A percentile compares a stretch with the other conserved stretches of the same genome.
Conservation (phyloP, 2,113 vertebrate genomes). For the Delphinapterus leucas region DNA sequence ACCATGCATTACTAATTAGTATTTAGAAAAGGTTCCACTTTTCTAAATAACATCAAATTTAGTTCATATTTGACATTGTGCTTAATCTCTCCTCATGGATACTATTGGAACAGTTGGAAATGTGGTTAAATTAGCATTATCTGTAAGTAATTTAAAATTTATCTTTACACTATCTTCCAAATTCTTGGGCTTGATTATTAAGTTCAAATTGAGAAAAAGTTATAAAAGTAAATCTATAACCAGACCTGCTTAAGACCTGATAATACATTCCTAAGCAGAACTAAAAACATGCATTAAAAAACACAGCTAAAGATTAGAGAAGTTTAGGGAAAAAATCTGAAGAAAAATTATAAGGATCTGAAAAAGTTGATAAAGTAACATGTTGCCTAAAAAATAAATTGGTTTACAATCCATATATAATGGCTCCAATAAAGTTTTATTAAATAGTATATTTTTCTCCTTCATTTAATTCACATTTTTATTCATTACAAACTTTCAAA, state of each 20-base stretch:
- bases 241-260: neutral
- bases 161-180: neutral
- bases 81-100: neutral
- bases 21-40: neutral
- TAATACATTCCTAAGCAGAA: neutral
- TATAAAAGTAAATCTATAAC: neutral
- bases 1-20: neutral
- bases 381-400: slow-evolving; percentile 26
- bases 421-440: neutral
- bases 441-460: neutral
- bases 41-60: neutral
- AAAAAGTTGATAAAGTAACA: neutral
- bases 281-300: slow-evolving; percentile 26
- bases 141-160: neutral
- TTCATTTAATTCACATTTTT: slow-evolving; percentile 22
- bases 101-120: neutral
- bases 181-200: neutral
- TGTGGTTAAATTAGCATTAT: neutral
- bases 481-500: slow-evolving; percentile 43
- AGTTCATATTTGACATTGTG: neutral
- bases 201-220: neutral
- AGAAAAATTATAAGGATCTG: slow-evolving; percentile 3
- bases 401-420: slow-evolving; percentile 1
- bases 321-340: neutral
- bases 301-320: neutral